These are phyloP conservation scores for Micropterix aruncella DNA, from an alignment of 2,888 invertebrate genomes.

Conservation along the genomic window DNA sequence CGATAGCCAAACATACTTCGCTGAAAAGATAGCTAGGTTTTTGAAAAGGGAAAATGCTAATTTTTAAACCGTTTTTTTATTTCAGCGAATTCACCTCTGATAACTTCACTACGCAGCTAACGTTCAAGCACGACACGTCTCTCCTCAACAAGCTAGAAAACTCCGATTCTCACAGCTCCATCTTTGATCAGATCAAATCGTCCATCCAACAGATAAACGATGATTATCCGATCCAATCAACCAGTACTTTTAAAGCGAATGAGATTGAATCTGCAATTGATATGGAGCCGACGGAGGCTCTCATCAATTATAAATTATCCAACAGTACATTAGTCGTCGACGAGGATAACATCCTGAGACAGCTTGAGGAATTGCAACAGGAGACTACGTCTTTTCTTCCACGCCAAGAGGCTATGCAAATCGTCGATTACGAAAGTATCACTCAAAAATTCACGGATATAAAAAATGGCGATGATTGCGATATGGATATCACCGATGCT, in stretches of 20 bases:
- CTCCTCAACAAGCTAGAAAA: not conserved
- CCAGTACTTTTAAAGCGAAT: not conserved
- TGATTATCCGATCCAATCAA: not conserved
- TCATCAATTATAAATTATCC: not conserved
- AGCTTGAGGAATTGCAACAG: not conserved
- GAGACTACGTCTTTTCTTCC: too few species aligned
- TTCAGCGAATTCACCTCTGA: not conserved
- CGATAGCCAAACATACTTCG: too few species aligned
- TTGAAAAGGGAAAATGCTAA: too few species aligned
- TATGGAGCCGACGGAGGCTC: not conserved
- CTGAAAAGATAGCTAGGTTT: too few species aligned
- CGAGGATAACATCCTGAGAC: not conserved
- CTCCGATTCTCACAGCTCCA: not conserved
- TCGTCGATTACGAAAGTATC: not conserved
- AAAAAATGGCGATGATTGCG: not conserved
- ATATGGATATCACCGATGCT: not conserved
- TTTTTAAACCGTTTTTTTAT: not conserved
- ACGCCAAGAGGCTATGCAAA: not conserved
- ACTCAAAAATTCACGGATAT: not conserved
- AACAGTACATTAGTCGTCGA: not conserved
- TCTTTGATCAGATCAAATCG: not conserved
- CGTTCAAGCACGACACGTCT: not conserved
- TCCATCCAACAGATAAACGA: not conserved
- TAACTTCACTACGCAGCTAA: not conserved
- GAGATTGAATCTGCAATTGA: not conserved